These are phyloP conservation scores for Ailuropoda melanoleuca DNA, from an alignment of 2,113 vertebrate genomes.

Conservation along the genomic window DNA sequence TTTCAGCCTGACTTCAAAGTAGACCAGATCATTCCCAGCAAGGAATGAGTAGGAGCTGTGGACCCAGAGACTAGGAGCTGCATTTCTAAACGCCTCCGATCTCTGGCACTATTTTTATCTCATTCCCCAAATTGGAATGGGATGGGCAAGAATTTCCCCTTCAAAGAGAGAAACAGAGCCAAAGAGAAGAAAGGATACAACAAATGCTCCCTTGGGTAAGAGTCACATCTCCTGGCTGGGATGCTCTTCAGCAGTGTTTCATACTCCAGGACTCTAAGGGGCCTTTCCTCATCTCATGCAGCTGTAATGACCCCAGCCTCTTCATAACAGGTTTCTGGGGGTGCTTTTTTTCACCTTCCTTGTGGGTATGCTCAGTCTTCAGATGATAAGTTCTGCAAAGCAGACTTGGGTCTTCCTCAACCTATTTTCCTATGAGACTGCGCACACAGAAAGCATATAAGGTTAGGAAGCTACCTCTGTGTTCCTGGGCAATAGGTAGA, in stretches of 20 bases:
- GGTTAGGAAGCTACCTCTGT: neutral
- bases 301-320: neutral
- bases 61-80: neutral
- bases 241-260: neutral
- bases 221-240: neutral
- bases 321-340: neutral
- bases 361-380: neutral
- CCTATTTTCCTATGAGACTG: neutral
- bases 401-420: neutral
- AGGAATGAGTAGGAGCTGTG: neutral
- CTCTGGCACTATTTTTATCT: slow-evolving; percentile 63
- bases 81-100: neutral
- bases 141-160: slow-evolving; percentile 23
- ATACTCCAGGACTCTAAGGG: neutral
- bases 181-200: slow-evolving; percentile 59
- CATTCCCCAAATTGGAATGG: neutral
- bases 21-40: neutral
- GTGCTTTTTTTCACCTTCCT: neutral
- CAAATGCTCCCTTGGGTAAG: neutral
- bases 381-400: neutral
- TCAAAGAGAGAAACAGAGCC: slow-evolving; percentile 55
- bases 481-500: neutral
- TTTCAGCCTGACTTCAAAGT: neutral
- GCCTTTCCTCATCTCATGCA: neutral
- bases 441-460: neutral